Evolutionary conservation across 2,888 invertebrate species (phyloP).

Genomic region (Agriotes lineatus): DNA sequence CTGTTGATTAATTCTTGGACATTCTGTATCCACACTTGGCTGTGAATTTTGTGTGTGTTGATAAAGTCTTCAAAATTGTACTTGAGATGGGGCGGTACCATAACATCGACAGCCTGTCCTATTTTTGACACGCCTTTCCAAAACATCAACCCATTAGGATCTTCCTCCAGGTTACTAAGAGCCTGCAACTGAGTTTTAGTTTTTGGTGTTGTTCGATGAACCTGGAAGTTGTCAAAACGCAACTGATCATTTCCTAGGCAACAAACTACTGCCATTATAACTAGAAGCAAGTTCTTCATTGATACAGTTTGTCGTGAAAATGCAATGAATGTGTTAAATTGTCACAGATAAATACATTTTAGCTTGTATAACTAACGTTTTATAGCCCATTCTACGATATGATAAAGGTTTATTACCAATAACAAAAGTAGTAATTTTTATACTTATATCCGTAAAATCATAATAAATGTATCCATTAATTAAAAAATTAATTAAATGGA

Average conservation of each 20-base stretch:
- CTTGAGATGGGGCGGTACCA: conserved; percentile 72
- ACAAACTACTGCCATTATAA: not conserved
- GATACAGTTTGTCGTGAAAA: too few relatives aligned
- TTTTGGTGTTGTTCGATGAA: conserved; percentile 55
- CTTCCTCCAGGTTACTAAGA: conserved; percentile 2
- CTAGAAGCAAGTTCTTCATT: not conserved
- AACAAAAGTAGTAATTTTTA: too few relatives aligned
- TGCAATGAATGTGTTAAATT: too few relatives aligned
- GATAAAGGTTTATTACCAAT: too few relatives aligned
- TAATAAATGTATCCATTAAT: too few relatives aligned
- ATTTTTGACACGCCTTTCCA: conserved; percentile 63
- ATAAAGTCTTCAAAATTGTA: conserved; percentile 66
- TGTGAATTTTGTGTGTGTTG: conserved; percentile 61
- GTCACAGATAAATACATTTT: too few relatives aligned
- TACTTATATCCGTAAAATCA: too few relatives aligned
- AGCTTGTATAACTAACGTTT: too few relatives aligned
- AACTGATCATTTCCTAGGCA: not conserved
- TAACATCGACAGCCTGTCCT: conserved; percentile 67
- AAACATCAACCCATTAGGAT: conserved; percentile 52
- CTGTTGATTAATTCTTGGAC: conserved; percentile 70
- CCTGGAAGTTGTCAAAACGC: conserved; percentile 55
- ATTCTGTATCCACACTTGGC: conserved; percentile 68
- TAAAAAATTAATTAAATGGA: too few relatives aligned
- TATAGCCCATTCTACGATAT: too few relatives aligned
- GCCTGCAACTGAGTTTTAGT: conserved; percentile 34